Evolutionary conservation across 2,113 vertebrate species (phyloP), one percentile per base, ranked within the genome.

Genomic region (Dasyprocta punctata): DNA sequence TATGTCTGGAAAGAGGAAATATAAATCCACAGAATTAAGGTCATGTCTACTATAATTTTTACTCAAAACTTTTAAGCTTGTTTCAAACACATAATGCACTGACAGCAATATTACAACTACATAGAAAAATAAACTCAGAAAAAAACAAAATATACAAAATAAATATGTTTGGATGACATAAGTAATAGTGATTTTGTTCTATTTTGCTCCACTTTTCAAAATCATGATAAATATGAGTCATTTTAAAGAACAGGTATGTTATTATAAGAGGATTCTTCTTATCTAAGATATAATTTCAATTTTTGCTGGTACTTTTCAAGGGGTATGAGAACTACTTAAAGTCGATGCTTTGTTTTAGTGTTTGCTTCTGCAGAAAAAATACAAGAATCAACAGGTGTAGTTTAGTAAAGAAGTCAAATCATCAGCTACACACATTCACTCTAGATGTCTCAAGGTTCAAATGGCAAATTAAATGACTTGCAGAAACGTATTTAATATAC

Each of bases 401-500:
- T 82, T 88, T 86, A 67, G 22, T 30, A n/a, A 9, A 16, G 12
- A 93, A 96, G 49, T 86, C 33, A 73, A 80, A 93, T 90, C 41
- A 61, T 96, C 30, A 82, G 47, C 26, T 65, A 90, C 61, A 85
- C 61, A 58, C 20, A 44, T 87, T 86, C 96, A 44, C 75, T 97
- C 97, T 97, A 96, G 91, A 56, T 26, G 1, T 89, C 36, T 47
- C 8, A 17, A 97, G 69, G 89, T 86, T 41, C 89, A 97, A 95
- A 97, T 90, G 49, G 92, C 96, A 93, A 49, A 94, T 89, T 49
- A 97, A 98, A 89, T 82, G 20, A 1, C 58, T 97, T 71, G 5
- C 60, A 97, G 95, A 97, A 97, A 78, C 54, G 22, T 14, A 58
- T 95, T 96, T 86, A 97, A 97, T 96, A 96, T 65, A 65, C 9